phyloP scores from a whole-genome alignment of 1,140 invertebrate genomes.

The Parapsyche elsis region DNA sequence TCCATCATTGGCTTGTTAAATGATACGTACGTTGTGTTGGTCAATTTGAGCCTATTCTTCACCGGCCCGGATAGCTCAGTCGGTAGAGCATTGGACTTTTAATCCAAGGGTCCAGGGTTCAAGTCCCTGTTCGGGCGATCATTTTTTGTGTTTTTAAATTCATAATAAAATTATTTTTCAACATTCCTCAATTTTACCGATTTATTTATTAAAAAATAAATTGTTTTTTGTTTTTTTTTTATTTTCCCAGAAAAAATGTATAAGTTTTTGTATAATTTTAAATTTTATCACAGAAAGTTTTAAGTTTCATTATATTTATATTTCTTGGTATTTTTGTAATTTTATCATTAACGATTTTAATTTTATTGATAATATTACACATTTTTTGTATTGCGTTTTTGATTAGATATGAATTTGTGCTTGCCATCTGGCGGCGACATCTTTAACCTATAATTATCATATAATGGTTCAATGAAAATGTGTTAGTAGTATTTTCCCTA shows the following conservation, averaged over 20 bases:
- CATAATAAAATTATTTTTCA: constrained; percentile 23
- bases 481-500: no score
- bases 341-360: not conserved
- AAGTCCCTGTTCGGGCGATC: constrained; percentile 81
- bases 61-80: constrained; percentile 79
- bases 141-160: constrained; percentile 56
- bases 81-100: constrained; percentile 84
- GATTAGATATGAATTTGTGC: no score
- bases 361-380: no score
- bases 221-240: constrained; percentile 9
- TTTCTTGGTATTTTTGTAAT: not conserved
- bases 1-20: no score
- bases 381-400: no score
- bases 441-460: no score
- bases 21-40: no score
- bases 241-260: not conserved
- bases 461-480: no score
- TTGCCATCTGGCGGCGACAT: no score
- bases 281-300: not conserved
- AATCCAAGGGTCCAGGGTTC: constrained; percentile 84
- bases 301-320: not conserved
- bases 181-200: not conserved
- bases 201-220: constrained; percentile 10
- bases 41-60: not conserved
- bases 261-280: no score